These are phyloP conservation scores for Matsumurasca onukii DNA, from an alignment of 1,140 invertebrate genomes.

Conservation along the genomic window DNA sequence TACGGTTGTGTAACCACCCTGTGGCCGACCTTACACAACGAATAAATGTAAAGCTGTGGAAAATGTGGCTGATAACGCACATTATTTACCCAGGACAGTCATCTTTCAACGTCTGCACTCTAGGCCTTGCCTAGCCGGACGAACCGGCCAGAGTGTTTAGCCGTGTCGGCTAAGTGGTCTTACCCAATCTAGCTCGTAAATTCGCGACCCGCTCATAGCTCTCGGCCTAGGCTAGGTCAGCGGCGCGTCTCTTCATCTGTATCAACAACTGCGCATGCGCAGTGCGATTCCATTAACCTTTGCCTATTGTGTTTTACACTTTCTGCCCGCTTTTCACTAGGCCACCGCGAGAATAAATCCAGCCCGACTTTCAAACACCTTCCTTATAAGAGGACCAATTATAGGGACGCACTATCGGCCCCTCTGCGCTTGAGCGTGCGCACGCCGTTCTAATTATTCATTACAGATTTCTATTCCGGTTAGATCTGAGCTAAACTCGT, in stretches of 20 bases:
- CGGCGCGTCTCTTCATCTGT: too few relatives aligned
- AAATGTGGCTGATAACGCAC: too few relatives aligned
- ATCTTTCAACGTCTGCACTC: too few relatives aligned
- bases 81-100: too few relatives aligned
- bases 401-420: neutral
- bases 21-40: too few relatives aligned
- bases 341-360: conserved; percentile 7
- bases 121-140: neutral
- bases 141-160: conserved; percentile 8
- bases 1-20: too few relatives aligned
- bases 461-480: too few relatives aligned
- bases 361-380: conserved; percentile 14
- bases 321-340: conserved; percentile 13
- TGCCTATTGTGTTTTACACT: conserved; percentile 23
- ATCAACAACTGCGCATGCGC: too few relatives aligned
- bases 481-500: too few relatives aligned
- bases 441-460: conserved; percentile 13
- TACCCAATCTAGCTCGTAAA: conserved; percentile 6
- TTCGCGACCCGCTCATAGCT: neutral
- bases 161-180: conserved; percentile 13
- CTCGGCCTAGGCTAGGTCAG: conserved; percentile 1
- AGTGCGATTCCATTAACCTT: conserved; percentile 24
- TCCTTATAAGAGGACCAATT: conserved; percentile 12
- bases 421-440: conserved; percentile 7
- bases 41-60: too few relatives aligned